These are phyloP conservation scores for Arrhopalites spinosus DNA, from an alignment of 2,888 invertebrate species.

Conservation along the genomic window DNA sequence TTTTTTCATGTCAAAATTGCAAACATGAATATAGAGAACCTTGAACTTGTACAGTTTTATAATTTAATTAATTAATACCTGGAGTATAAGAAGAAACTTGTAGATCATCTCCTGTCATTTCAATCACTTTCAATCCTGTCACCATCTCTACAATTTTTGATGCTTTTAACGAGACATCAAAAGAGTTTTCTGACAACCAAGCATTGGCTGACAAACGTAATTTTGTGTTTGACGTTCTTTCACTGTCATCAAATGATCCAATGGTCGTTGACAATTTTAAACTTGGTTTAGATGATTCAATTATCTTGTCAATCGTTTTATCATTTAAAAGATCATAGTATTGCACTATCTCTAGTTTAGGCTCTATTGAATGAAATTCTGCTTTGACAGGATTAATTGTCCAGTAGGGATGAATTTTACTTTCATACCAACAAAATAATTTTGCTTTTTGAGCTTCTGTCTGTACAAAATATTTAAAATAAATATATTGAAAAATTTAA, in stretches of 20 bases:
- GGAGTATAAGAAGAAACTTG: conserved; percentile 51
- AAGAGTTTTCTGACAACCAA: conserved; percentile 46
- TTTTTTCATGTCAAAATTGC: too few species aligned
- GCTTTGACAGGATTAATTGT: conserved; percentile 41
- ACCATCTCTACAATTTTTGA: conserved; percentile 44
- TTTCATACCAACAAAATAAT: conserved; percentile 38
- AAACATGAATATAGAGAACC: conserved; percentile 46
- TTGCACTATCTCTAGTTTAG: conserved; percentile 31
- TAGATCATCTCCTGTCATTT: conserved; percentile 40
- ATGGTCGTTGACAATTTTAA: conserved; percentile 44
- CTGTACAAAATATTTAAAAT: not conserved
- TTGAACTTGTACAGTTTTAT: conserved; percentile 40
- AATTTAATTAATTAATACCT: conserved; percentile 41
- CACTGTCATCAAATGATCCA: not conserved
- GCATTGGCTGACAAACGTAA: conserved; percentile 49
- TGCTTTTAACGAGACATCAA: conserved; percentile 34
- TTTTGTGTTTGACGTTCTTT: conserved; percentile 35
- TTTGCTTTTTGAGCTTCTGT: conserved; percentile 8
- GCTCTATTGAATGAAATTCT: conserved; percentile 25
- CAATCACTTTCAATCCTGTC: conserved; percentile 43
- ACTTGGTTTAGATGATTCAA: conserved; percentile 26
- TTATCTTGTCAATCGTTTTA: conserved; percentile 39
- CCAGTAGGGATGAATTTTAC: conserved; percentile 34
- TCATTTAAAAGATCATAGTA: conserved; percentile 42
- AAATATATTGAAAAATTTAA: not conserved